phyloP scores from a whole-genome alignment of 2,797 vertebrate species.

The Micropoecilia bifurca region DNA sequence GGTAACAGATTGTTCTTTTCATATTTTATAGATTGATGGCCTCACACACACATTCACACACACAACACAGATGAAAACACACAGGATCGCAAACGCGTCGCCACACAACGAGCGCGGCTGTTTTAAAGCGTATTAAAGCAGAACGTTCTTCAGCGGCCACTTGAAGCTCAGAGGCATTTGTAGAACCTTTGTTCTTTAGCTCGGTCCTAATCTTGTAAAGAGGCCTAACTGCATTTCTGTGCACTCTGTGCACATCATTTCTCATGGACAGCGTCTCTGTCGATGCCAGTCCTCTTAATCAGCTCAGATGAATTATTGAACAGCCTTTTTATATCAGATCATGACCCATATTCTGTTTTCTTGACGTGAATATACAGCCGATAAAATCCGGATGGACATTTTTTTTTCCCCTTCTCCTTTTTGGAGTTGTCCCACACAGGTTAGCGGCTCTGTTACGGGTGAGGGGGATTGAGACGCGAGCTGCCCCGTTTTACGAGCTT shows the following conservation, averaged over 20 bases:
- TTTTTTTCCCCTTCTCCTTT: slow-evolving; percentile 1
- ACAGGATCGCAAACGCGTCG: slow-evolving; percentile 4
- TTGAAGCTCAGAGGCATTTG: background rate
- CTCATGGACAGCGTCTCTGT: slow-evolving; percentile 51
- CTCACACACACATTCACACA: slow-evolving; percentile 14
- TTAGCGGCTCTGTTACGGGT: slow-evolving; percentile 23
- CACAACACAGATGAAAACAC: slow-evolving; percentile 32
- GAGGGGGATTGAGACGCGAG: slow-evolving; percentile 31
- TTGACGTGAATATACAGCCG: slow-evolving; percentile 65
- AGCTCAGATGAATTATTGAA: slow-evolving; percentile 77
- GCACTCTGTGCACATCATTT: slow-evolving; percentile 25
- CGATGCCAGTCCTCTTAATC: slow-evolving; percentile 72
- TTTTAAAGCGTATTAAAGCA: background rate
- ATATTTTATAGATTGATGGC: slow-evolving; percentile 79
- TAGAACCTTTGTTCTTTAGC: background rate
- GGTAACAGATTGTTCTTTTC: slow-evolving; percentile 81
- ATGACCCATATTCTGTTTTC: slow-evolving; percentile 77
- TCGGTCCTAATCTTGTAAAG: slow-evolving; percentile 52
- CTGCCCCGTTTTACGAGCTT: slow-evolving; percentile 28
- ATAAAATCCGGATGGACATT: slow-evolving; percentile 65
- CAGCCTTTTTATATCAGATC: slow-evolving; percentile 76
- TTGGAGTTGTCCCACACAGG: slow-evolving; percentile 65
- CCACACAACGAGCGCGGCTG: background rate
- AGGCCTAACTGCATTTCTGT: slow-evolving; percentile 38
- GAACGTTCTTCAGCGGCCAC: background rate